Evolutionary conservation across 2,113 vertebrate species (phyloP).

Genomic region (Misgurnus mizolepis): DNA sequence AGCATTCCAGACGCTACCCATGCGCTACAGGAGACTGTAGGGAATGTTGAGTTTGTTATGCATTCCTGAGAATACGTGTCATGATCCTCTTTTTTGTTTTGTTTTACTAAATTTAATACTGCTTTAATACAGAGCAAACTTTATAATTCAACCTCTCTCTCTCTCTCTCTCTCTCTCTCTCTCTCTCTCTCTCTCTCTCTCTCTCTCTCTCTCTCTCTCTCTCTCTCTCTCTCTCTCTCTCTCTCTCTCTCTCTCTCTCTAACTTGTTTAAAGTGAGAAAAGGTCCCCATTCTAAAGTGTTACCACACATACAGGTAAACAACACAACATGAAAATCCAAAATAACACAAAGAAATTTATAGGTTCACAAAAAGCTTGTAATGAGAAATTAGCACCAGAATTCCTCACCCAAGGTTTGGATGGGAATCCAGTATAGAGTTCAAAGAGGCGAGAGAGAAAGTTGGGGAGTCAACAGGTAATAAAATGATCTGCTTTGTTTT

Average conservation of each 20-base stretch:
- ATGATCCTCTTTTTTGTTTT: too few species aligned
- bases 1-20: conserved; percentile 21
- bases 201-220: background rate
- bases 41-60: background rate
- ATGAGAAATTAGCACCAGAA: conserved; percentile 4
- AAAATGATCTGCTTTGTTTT: conserved; percentile 21
- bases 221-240: background rate
- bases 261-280: too few species aligned
- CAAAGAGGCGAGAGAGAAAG: background rate
- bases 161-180: background rate
- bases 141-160: background rate
- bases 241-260: too few species aligned
- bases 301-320: background rate
- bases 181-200: too few species aligned
- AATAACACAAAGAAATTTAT: conserved; percentile 20
- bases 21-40: conserved; percentile 38
- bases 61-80: background rate
- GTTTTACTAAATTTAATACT: background rate
- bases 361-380: conserved; percentile 1
- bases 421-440: conserved; percentile 14
- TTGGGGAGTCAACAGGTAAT: background rate
- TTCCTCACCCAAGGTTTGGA: conserved; percentile 43
- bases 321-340: conserved; percentile 5
- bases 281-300: too few species aligned
- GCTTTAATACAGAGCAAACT: background rate